Base-by-base conservation (phyloP, 2,797 vertebrate genomes). In the Strix occidentalis region DNA sequence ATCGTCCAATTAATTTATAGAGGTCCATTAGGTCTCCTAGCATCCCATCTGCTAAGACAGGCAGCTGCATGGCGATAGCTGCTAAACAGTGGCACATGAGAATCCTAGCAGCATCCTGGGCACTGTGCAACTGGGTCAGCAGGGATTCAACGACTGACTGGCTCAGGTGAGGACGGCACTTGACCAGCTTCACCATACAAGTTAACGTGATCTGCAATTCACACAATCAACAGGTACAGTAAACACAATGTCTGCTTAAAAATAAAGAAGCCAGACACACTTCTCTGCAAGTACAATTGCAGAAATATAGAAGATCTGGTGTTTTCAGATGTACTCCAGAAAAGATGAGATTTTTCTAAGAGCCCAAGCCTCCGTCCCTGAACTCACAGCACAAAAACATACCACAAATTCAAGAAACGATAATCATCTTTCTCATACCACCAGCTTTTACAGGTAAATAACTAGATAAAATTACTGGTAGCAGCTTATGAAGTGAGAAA, bases 21-120 rank as follows among this genome's bases (percentile, higher is more conserved):
- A 99, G 98, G 71, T 99, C 99, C 97, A 99, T 98, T 14, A 99
- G 98, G 96, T 99, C 99, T 80, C 99, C 99, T 57, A 99, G 98
- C 98, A 99, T 99, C 20, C 99, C 99, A 17, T 99, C 99, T 5
- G 99, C 99, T 90, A 99, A 81, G 79, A 99, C 99, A 0, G 99
- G 99, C 95, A 99, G 98, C 97, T 99, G 99, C 97, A 99, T 99
- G 96, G 99, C 99, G 31, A 99, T 99, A 94, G 99, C 99, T 1
- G 99, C 99, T 85, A 99, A 96, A 74, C 99, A 99, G 82, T 99
- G 99, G 97, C 99, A 99, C 98, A 99, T 98, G 79, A 99, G 98
- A 41, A 99, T 98, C 17, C 98, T 98, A 5, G 99, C 99, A 9
- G 97, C 94, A 45, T 99, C 99, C 70, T 99, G 99, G 23, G 99